Conservation (phyloP, 2,113 vertebrate genomes). For the Vulpes lagopus region DNA sequence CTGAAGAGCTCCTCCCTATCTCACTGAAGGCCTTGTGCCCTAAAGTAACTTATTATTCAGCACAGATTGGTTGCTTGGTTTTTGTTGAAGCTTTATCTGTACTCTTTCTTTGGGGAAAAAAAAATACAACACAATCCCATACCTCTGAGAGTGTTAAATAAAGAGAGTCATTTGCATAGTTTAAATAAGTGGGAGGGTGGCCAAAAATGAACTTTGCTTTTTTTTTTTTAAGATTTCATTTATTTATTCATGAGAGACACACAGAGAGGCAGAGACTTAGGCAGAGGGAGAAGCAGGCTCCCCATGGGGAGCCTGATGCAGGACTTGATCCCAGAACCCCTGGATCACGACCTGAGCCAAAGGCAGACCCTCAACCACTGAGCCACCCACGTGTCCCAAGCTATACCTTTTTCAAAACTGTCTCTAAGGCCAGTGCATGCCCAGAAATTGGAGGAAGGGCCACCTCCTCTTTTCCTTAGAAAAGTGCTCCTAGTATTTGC, state of each 20-base stretch:
- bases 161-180: not conserved
- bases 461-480: not conserved
- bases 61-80: not conserved
- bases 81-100: slow-evolving; percentile 9
- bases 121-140: not conserved
- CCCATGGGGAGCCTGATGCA: no score
- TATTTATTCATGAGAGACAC: no score
- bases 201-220: not conserved
- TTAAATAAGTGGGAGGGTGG: not conserved
- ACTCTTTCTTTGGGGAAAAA: not conserved
- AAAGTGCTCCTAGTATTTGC: not conserved
- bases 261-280: no score
- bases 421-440: not conserved
- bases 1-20: not conserved
- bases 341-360: no score
- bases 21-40: not conserved
- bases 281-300: no score
- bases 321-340: no score
- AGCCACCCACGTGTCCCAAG: no score
- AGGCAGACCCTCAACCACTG: no score
- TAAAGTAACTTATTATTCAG: not conserved
- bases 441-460: not conserved
- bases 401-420: not conserved
- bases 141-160: not conserved
- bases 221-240: no score